Conservation (phyloP, 2,797 vertebrate genomes). For the Sebastes glaucus region DNA sequence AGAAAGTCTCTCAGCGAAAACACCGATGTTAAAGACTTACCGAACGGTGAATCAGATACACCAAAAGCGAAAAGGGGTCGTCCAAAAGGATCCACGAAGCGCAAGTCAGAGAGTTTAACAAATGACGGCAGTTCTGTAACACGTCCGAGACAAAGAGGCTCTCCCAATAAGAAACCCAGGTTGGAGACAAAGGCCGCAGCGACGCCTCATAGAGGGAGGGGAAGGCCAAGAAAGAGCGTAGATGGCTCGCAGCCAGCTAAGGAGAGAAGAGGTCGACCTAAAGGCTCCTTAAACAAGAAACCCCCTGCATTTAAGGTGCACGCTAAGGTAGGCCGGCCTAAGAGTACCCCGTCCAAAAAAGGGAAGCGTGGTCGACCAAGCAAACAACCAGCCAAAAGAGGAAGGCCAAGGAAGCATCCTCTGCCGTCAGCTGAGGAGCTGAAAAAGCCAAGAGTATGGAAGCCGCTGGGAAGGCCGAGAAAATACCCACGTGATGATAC, state of each 20-base stretch:
- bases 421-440: conserved; percentile 64
- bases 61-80: conserved; percentile 64
- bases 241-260: conserved; percentile 14
- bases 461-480: conserved; percentile 81
- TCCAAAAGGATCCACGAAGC: conserved; percentile 58
- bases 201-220: neutral
- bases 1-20: conserved; percentile 56
- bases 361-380: conserved; percentile 69
- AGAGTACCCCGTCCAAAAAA: conserved; percentile 18
- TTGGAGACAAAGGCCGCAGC: neutral
- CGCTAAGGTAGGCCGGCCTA: conserved; percentile 47
- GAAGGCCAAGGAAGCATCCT: conserved; percentile 81
- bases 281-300: conserved; percentile 77
- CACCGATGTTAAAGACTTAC: conserved; percentile 17
- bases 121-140: conserved; percentile 21
- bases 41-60: conserved; percentile 53
- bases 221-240: conserved; percentile 18
- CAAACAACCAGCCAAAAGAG: conserved; percentile 64
- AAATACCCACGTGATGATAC: conserved; percentile 77
- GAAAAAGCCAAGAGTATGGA: conserved; percentile 78
- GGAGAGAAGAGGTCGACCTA: conserved; percentile 74
- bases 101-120: conserved; percentile 36
- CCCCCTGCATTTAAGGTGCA: conserved; percentile 12
- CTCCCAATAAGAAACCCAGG: conserved; percentile 56
- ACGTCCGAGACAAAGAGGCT: conserved; percentile 62